A percentile compares a stretch with the other conserved stretches of the same genome.
These are phyloP conservation scores for Melanotaenia parkinsoni DNA, from an alignment of 2,797 vertebrate genomes.

Conservation along the genomic window DNA sequence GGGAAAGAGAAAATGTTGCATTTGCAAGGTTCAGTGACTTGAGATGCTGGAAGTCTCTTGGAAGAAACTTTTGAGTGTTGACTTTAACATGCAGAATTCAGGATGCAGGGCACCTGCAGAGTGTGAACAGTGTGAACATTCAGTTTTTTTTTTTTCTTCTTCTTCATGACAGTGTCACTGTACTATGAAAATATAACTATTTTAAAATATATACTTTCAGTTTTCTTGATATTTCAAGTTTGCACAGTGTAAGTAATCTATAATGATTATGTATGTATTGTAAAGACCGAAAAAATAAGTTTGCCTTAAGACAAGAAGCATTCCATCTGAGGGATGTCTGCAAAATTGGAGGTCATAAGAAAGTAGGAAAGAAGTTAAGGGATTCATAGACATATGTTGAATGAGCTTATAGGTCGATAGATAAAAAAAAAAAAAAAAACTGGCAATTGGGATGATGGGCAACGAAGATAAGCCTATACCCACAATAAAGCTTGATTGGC, in stretches of 20 bases:
- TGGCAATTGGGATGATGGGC: constrained; percentile 30
- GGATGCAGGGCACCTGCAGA: too few relatives aligned
- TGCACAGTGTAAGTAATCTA: too few relatives aligned
- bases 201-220: neutral
- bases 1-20: too few relatives aligned
- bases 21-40: too few relatives aligned
- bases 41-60: too few relatives aligned
- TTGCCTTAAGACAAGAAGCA: neutral
- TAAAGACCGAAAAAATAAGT: neutral
- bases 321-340: neutral
- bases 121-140: too few relatives aligned
- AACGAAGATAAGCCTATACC: constrained; percentile 40
- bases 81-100: too few relatives aligned
- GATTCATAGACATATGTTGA: constrained; percentile 15
- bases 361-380: constrained; percentile 7
- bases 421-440: constrained; percentile 12
- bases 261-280: too few relatives aligned
- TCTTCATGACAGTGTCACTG: neutral
- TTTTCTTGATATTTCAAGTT: too few relatives aligned
- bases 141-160: too few relatives aligned
- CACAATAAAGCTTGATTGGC: constrained; percentile 45
- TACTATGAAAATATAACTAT: neutral
- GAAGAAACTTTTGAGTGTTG: too few relatives aligned
- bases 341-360: constrained; percentile 19
- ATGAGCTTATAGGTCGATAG: constrained; percentile 18